phyloP scores from a whole-genome alignment of 2,888 invertebrate genomes.

The Tetranychus truncatus region DNA sequence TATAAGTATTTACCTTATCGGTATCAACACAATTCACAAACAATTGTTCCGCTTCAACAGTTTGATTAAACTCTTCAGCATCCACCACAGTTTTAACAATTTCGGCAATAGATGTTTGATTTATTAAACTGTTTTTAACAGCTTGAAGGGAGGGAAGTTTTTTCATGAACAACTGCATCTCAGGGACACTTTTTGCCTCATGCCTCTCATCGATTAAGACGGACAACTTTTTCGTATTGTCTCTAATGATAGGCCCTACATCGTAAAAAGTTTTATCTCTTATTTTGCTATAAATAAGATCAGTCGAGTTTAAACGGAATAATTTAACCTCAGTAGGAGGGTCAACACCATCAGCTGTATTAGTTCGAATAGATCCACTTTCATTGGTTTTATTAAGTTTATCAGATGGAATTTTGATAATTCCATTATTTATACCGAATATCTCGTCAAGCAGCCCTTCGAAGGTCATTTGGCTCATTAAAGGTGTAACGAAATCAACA shows the following conservation, averaged over 20 bases:
- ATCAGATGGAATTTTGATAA: slow-evolving; percentile 64
- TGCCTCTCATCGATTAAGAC: slow-evolving; percentile 59
- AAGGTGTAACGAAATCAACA: slow-evolving; percentile 72
- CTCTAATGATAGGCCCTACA: slow-evolving; percentile 63
- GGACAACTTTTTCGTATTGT: slow-evolving; percentile 67
- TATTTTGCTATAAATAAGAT: slow-evolving; percentile 69
- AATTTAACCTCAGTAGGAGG: slow-evolving; percentile 50
- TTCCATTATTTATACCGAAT: slow-evolving; percentile 39
- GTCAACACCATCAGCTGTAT: slow-evolving; percentile 30
- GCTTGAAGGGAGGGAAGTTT: slow-evolving; percentile 67
- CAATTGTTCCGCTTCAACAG: slow-evolving; percentile 69
- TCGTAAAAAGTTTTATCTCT: slow-evolving; percentile 82
- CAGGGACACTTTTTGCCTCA: slow-evolving; percentile 67
- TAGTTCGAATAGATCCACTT: slow-evolving; percentile 31
- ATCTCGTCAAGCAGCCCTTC: slow-evolving; percentile 93
- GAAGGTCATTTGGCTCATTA: slow-evolving; percentile 86
- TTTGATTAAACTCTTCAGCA: slow-evolving; percentile 54
- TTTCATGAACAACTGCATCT: slow-evolving; percentile 80
- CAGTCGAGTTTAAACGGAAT: slow-evolving; percentile 67
- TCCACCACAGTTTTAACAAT: slow-evolving; percentile 69
- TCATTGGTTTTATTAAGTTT: slow-evolving; percentile 46
- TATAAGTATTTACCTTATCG: slow-evolving; percentile 66
- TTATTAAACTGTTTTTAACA: slow-evolving; percentile 63
- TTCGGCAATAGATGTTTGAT: slow-evolving; percentile 75
- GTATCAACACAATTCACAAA: slow-evolving; percentile 75